Evolutionary conservation across 2,113 vertebrate species (phyloP), one percentile per base, ranked within the genome.

Genomic region (Struthidea cinerea): DNA sequence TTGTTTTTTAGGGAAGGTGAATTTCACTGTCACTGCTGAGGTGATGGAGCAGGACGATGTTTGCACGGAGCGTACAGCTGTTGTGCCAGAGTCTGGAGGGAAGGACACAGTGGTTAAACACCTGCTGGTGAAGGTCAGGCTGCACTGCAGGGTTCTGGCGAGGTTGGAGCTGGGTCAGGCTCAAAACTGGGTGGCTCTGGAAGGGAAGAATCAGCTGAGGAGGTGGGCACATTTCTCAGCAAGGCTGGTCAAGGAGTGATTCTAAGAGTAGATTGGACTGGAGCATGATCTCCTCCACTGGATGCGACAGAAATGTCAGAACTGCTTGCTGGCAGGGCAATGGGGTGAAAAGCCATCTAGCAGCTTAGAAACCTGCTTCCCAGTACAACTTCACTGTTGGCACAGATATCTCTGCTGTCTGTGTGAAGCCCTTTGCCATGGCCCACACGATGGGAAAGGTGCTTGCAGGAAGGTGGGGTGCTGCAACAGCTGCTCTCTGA

Each of bases 51-150:
- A 47, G 1, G 67, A 93, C 30, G 16, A 14, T 6, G 74, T 97
- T 73, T 99, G 98, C 93, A 97, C 76, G 0, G 97, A 97, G 27
- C 94, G 50, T 47, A 57, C 89, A 73, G 89, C 96, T 75, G 89
- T 94, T 5, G 93, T 98, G 42, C 98, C 98, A 5, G 83, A 97
- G 30, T 89, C 39, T 7, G 98, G 98, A 65, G 96, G 52, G 13
- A 96, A 97, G 28, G 98, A 99, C 94, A 98, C 96, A 0, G 98
- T 99, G 87, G 76, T 98, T 74, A 97, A 94, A 79, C 96, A 96
- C 18, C 94, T 99, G 47, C 91, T 98, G 88, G 98, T 99, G 75
- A 96, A 99, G 98, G 98, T 99, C 83, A 97, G 98, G 70, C 22
- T 64, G 21, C 13, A 4, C 53, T 78, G 68, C 42, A 46, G 35